Base-by-base conservation (phyloP, 2,888 invertebrate genomes). In the Syrista parreyssii region DNA sequence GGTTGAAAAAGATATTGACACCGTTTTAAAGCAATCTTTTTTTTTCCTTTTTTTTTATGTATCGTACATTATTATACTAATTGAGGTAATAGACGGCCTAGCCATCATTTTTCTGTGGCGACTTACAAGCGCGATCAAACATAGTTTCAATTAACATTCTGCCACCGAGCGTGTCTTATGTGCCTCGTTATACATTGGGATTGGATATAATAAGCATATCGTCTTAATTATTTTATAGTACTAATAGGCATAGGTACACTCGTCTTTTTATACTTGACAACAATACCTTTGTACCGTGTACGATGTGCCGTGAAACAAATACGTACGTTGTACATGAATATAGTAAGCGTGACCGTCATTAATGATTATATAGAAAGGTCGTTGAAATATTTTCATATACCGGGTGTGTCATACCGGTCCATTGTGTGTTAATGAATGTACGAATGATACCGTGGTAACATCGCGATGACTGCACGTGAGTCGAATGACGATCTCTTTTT, bases 121-220 rank as follows among this genome's bases (percentile, higher is more conserved):
- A 23, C 55, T 55, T 34, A 34, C 33, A 9, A 9, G 34, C 34
- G 4, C 9, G 34, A 34, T 34, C 4, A 34, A 34, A 34, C 4
- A 9, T 4, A 34, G 4, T 12, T n/a, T 23, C 23, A 31, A 71
- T 31, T 71, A 71, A 71, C 15, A 31, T 71, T 71, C 31, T 71
- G 71, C 31, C 2, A 31, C 31, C 6, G 32, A 33, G 31, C 81
- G 76, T 82, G 85, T 86, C 86, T 85, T 86, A 86, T 86, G 83
- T 72, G 31, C 55, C 68, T 68, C 30, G 72, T 31, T 32, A 23
- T 31, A 9, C 78, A 78, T 80, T 73, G 74, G 76, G 80, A 79
- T 87, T 87, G 88, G 88, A 88, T 88, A 86, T 86, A 85, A 86
- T 83, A 82, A 83, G 80, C 87, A 87, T 88, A 87, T 86, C 83